Conservation (phyloP, 2,797 vertebrate species). For the Nyctibius grandis region DNA sequence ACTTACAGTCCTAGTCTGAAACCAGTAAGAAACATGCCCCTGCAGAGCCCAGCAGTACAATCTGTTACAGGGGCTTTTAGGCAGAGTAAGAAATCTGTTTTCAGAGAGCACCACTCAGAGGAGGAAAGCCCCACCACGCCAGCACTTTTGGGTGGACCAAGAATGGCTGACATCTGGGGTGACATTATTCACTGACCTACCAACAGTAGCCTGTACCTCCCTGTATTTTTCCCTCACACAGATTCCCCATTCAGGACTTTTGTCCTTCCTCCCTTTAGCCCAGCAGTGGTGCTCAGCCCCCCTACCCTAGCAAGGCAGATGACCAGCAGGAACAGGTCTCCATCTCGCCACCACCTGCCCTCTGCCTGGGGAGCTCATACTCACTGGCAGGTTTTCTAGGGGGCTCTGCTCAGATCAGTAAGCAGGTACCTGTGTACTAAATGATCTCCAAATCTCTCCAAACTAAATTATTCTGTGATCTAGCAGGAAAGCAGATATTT, state of each 20-base stretch:
- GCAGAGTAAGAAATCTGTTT: background rate
- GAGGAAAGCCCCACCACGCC: background rate
- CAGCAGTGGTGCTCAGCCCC: background rate
- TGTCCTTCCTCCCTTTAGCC: background rate
- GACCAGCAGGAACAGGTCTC: background rate
- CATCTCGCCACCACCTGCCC: accelerated
- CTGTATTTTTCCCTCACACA: accelerated
- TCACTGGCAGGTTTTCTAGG: background rate
- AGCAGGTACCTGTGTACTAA: background rate
- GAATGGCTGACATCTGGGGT: background rate
- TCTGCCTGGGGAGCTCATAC: background rate
- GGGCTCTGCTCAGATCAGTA: background rate
- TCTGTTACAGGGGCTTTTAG: background rate
- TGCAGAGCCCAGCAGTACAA: background rate
- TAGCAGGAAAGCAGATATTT: background rate
- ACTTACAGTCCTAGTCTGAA: background rate
- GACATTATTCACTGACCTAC: background rate
- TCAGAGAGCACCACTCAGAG: background rate
- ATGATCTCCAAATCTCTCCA: background rate
- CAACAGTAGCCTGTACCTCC: background rate
- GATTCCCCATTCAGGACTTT: background rate
- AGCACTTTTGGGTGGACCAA: background rate
- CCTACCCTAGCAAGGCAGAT: background rate
- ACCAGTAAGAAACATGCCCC: background rate
- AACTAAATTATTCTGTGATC: background rate